Percentiles rank a stretch among this genome's conserved stretches.
phyloP scores from a whole-genome alignment of 2,888 invertebrate species.

The Macroteleia sp. region DNA sequence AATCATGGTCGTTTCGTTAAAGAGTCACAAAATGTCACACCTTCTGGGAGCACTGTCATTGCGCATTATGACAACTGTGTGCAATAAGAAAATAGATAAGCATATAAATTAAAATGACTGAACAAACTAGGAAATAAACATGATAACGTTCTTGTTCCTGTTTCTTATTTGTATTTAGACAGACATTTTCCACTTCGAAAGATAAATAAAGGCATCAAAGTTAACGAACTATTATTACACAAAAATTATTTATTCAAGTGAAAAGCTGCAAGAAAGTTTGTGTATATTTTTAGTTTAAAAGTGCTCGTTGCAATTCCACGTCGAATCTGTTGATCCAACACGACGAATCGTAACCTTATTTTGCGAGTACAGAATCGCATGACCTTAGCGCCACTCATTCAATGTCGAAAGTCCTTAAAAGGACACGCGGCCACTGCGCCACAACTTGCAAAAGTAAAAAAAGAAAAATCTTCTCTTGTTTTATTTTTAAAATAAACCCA shows the following conservation, averaged over 20 bases:
- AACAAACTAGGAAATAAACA: no score
- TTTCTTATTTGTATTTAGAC: no score
- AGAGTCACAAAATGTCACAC: slow-evolving; percentile 1
- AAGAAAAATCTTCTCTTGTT: slow-evolving; percentile 21
- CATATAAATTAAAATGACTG: no score
- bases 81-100: no score
- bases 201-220: no score
- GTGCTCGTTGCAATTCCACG: neutral
- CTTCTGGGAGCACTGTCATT: neutral
- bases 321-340: slow-evolving; percentile 12
- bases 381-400: slow-evolving; percentile 41
- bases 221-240: no score
- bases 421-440: slow-evolving; percentile 32
- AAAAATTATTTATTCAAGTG: no score
- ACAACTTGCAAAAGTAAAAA: slow-evolving; percentile 41
- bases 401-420: slow-evolving; percentile 55
- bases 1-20: slow-evolving; percentile 9
- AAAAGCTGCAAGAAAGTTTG: no score
- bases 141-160: no score
- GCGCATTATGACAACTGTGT: no score
- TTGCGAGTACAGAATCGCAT: slow-evolving; percentile 17
- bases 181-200: no score
- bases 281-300: slow-evolving; percentile 6
- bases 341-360: slow-evolving; percentile 21
- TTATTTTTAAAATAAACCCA: slow-evolving; percentile 48